Evolutionary conservation across 2,888 invertebrate genomes (phyloP).

Genomic region (Microctonus brassicae): DNA sequence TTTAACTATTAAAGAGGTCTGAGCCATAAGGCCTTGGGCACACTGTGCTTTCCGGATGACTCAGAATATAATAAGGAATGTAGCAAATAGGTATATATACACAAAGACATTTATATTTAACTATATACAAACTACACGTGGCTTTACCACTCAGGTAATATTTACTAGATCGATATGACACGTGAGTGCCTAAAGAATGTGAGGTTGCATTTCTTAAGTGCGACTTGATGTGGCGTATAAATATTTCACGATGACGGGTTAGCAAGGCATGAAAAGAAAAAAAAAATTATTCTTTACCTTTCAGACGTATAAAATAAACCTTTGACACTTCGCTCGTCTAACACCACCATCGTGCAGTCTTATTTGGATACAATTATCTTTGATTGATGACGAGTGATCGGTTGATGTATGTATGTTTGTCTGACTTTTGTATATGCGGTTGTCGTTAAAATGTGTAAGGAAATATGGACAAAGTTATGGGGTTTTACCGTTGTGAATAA

Average conservation of each 20-base stretch:
- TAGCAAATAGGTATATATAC: conserved; percentile 47
- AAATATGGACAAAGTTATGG: conserved; percentile 7
- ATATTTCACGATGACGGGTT: conserved; percentile 15
- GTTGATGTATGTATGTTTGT: neutral
- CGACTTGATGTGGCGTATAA: conserved; percentile 8
- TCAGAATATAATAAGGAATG: conserved; percentile 59
- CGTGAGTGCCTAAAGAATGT: conserved; percentile 52
- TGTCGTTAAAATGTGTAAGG: neutral
- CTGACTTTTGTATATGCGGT: no score
- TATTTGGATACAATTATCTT: conserved; percentile 24
- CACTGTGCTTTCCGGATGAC: conserved; percentile 57
- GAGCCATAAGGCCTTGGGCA: conserved; percentile 35
- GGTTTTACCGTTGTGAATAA: neutral
- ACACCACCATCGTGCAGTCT: neutral
- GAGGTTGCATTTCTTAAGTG: conserved; percentile 30
- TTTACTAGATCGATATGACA: conserved; percentile 58
- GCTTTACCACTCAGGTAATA: conserved; percentile 38
- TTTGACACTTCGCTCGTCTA: neutral
- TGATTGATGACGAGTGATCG: conserved; percentile 22
- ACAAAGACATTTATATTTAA: conserved; percentile 24
- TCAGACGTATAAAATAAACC: neutral
- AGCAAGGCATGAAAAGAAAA: neutral
- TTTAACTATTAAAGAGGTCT: conserved; percentile 8
- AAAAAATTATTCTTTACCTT: neutral
- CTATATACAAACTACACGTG: conserved; percentile 12